These are phyloP conservation scores for Carapus acus DNA, from an alignment of 2,797 vertebrate genomes.

Conservation along the genomic window DNA sequence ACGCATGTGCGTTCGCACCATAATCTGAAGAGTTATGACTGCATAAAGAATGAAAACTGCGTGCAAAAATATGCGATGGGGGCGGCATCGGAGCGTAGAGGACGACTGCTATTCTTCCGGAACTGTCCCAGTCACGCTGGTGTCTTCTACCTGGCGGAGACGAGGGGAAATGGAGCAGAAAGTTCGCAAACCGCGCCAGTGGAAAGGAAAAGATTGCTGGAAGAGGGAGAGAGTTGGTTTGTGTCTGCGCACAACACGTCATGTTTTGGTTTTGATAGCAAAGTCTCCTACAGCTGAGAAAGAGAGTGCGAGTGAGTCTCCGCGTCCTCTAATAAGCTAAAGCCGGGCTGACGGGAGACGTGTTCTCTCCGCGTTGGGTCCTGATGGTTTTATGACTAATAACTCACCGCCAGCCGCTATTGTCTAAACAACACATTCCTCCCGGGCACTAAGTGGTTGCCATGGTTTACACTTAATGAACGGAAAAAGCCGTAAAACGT, in stretches of 20 bases:
- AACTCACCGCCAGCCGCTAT: constrained; percentile 50
- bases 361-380: constrained; percentile 23
- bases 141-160: constrained; percentile 24
- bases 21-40: no score
- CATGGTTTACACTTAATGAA: constrained; percentile 54
- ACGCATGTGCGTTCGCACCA: no score
- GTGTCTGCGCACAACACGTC: constrained; percentile 24
- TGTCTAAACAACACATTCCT: constrained; percentile 62
- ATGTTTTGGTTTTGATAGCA: constrained; percentile 30
- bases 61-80: no score
- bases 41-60: no score
- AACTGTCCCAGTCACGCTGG: neutral
- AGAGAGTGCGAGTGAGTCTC: neutral
- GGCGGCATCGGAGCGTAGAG: no score
- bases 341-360: constrained; percentile 17
- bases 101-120: no score
- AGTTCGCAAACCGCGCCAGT: constrained; percentile 15
- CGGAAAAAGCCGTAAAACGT: constrained; percentile 65
- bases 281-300: constrained; percentile 16
- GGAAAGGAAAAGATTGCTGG: constrained; percentile 38
- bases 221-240: constrained; percentile 32
- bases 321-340: neutral
- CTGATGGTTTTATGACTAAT: constrained; percentile 52
- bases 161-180: constrained; percentile 50
- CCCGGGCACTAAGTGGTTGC: constrained; percentile 42